Base-by-base conservation (phyloP, 2,888 invertebrate species). In the Prostheceraeus crozeri region DNA sequence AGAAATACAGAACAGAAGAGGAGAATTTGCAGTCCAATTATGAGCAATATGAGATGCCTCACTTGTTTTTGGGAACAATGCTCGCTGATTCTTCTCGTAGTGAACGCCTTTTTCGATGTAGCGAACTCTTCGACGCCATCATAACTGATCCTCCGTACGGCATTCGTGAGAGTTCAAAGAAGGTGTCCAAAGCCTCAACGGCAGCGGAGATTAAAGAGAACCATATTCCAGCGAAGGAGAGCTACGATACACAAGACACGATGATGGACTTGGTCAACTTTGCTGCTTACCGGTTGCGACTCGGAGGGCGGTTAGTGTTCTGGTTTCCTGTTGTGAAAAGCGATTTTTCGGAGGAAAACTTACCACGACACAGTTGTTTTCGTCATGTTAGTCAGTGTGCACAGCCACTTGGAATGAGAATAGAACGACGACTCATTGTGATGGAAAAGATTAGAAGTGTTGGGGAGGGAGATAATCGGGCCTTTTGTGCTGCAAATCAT, bases 141-240 rank as follows among this genome's bases (percentile, higher is more conserved):
- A 82, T 94, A 57, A 89, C 91, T 27, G 94, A 94, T 77, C 94
- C 93, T 10, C 94, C 94, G 0, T 94, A 94, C 77, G 94, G 94
- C 27, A 88, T 94, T 31, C 80, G 94, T 60, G 93, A 94, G 78
- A 82, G 90, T 0, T 86, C 86, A 0, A 87, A 87, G 75, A 84
- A 83, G 72, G 82, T 89, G 53, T 23, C 48, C 4, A 23, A 48
- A 14, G n/a, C 4, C 4, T 23, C 4, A 19, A 4, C 25, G 23
- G 48, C 23, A 21, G 19, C 4, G 4, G 48, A 25, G 3, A 23
- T 28, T 21, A 71, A 71, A 45, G 67, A 66, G 11, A 65, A 65
- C 21, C 76, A 75, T 60, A 71, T 74, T 58, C 79, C 80, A 6
- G 75, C 77, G 57, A 78, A 91, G 76, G 82, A 88, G 40, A 84